Conservation (phyloP, 2,888 invertebrate species). For the Xylophagus ater region DNA sequence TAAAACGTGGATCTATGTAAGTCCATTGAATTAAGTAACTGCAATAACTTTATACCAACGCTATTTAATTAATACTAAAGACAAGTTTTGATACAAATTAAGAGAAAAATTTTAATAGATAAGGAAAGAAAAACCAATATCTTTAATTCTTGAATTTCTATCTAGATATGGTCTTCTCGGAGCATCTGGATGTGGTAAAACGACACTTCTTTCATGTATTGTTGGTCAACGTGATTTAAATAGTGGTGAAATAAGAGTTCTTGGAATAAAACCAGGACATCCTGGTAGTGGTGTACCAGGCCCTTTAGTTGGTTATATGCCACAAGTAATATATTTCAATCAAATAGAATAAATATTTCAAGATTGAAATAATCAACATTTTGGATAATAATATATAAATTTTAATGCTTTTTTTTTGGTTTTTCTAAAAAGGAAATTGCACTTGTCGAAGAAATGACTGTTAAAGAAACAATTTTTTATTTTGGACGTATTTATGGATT, state of each 20-base stretch:
- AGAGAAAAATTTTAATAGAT: no score
- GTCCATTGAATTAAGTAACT: no score
- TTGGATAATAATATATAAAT: background rate
- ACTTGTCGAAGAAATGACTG: slow-evolving; percentile 65
- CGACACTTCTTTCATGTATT: slow-evolving; percentile 73
- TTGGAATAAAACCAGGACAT: slow-evolving; percentile 61
- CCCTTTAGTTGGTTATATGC: slow-evolving; percentile 75
- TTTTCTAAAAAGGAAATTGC: slow-evolving; percentile 55
- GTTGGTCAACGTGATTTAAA: slow-evolving; percentile 66
- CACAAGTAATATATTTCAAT: slow-evolving; percentile 45
- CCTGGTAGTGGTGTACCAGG: slow-evolving; percentile 58
- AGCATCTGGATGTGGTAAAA: slow-evolving; percentile 85
- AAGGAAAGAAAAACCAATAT: slow-evolving; percentile 7
- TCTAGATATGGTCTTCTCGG: slow-evolving; percentile 74
- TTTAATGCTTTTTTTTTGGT: slow-evolving; percentile 3
- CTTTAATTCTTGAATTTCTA: slow-evolving; percentile 3
- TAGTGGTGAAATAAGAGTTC: slow-evolving; percentile 60
- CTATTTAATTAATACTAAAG: no score
- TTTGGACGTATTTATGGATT: slow-evolving; percentile 80
- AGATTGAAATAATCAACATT: background rate
- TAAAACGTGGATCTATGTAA: slow-evolving; percentile 66
- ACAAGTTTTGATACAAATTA: no score
- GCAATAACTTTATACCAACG: no score
- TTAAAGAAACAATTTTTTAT: slow-evolving; percentile 72
- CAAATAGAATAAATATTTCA: background rate